phyloP scores from a whole-genome alignment of 2,113 vertebrate genomes.

The Stercorarius parasiticus region DNA sequence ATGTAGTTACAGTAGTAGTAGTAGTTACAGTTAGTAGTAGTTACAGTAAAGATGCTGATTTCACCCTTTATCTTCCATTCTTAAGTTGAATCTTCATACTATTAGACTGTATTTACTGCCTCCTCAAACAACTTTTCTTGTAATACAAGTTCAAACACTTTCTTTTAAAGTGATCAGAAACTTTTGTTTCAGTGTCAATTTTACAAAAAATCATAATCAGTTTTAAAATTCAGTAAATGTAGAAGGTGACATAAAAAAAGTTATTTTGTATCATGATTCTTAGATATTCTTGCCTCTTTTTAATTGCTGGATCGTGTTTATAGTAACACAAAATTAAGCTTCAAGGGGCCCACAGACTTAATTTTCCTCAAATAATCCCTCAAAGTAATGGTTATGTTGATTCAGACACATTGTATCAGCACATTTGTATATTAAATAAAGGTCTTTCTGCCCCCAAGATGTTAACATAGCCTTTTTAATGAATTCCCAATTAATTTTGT shows the following conservation, averaged over 20 bases:
- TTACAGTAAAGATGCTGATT: neutral
- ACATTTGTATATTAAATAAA: constrained; percentile 26
- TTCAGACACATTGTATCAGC: neutral
- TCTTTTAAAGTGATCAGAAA: neutral
- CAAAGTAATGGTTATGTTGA: neutral
- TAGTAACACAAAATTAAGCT: neutral
- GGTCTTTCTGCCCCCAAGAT: neutral
- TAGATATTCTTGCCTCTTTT: neutral
- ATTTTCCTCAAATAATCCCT: neutral
- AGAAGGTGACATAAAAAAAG: neutral
- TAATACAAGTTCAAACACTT: neutral
- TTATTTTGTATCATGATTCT: neutral
- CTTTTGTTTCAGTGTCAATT: neutral
- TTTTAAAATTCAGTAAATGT: neutral
- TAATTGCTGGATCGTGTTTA: neutral
- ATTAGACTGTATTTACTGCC: neutral
- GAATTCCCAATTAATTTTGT: constrained; percentile 36
- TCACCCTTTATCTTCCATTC: neutral
- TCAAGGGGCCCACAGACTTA: neutral
- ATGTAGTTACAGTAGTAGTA: neutral
- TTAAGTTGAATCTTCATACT: neutral
- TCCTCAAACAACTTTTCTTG: neutral
- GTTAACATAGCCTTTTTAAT: constrained; percentile 8
- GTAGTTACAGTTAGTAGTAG: no score
- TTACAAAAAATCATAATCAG: neutral